phyloP scores from a whole-genome alignment of 2,797 vertebrate species.

The Philypnodon macrostomus region DNA sequence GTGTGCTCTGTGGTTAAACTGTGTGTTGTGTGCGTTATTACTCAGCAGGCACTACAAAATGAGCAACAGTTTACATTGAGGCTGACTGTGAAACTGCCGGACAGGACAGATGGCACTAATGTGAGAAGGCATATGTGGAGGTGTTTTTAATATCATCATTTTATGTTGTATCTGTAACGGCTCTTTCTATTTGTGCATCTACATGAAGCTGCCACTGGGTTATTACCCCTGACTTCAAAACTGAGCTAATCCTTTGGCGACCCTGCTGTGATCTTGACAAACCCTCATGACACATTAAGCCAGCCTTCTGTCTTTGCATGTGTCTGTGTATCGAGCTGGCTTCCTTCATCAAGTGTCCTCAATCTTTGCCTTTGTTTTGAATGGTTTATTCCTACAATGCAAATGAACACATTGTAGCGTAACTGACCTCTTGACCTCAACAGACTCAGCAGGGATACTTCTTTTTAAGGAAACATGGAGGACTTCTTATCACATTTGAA shows the following conservation, averaged over 20 bases:
- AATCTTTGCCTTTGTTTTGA: constrained; percentile 50
- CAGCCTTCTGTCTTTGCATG: constrained; percentile 45
- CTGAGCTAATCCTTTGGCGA: constrained; percentile 51
- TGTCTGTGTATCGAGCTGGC: constrained; percentile 23
- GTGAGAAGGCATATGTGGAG: constrained; percentile 8
- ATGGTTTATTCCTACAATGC: constrained; percentile 11
- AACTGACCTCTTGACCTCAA: too few relatives aligned
- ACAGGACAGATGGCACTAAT: constrained; percentile 53
- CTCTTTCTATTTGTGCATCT: constrained; percentile 7
- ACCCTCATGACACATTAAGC: constrained; percentile 51
- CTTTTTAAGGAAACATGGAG: too few relatives aligned
- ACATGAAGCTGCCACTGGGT: constrained; percentile 20
- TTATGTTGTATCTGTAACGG: constrained; percentile 21
- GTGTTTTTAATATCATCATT: constrained; percentile 18
- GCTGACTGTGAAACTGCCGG: constrained; percentile 35
- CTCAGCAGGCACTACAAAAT: constrained; percentile 44
- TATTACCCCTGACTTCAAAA: constrained; percentile 39
- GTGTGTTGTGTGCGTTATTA: constrained; percentile 16
- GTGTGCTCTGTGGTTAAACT: constrained; percentile 2
- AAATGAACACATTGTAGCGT: too few relatives aligned
- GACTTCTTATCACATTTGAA: too few relatives aligned
- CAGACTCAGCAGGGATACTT: too few relatives aligned
- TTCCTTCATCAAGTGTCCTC: constrained; percentile 29
- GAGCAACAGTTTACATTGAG: constrained; percentile 54
- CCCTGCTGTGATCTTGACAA: constrained; percentile 63